Base-by-base conservation (phyloP, 1,140 invertebrate species). In the Triops longicaudatus region DNA sequence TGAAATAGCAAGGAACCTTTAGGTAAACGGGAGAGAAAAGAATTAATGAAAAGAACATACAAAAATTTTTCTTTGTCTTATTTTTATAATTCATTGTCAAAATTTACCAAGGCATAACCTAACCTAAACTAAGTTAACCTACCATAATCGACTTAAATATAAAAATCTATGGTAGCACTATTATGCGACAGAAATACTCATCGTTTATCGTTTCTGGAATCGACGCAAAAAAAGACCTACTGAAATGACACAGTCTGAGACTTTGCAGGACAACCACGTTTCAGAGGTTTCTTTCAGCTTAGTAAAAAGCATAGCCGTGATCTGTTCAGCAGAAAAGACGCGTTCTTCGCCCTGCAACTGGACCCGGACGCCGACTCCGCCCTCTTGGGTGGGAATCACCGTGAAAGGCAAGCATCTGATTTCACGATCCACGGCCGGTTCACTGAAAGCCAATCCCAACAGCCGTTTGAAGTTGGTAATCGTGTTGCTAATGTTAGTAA, bases 401-500 rank as follows among this genome's bases (percentile, higher is more conserved):
- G 90, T 88, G 82, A 89, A 97, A 78, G 95, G 91, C 79, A 94
- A 85, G 81, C 88, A 86, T 81, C 88, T 87, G 4, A 94, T 82
- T 84, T 97, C 95, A 80, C 89, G 87, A 82, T 96, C 90, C 72
- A 95, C 91, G 81, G 91, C 87, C 14, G 93, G 93, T 87, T 99
- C 97, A 81, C 90, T 89, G 83, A 89, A 95, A 82, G 91, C 91
- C 80, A 93, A 87, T 71, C 96, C 98, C 80, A 99, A 84, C 31
- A 99, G 85, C 82, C 94, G 88, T 86, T 98, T 99, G 83, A 99
- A 97, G 74, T 92, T 92, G 86, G 91, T 91, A 75, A 99, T 89
- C 77, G 98, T 99, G 83, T 98, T 99, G 84, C 95, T 97, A 88
- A 98, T 91, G 83, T 99, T 99, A 79, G 95, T 98, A 14, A 98